These are phyloP conservation scores for Meloidogyne floridensis DNA, from an alignment of 1,140 invertebrate species.

Conservation along the genomic window DNA sequence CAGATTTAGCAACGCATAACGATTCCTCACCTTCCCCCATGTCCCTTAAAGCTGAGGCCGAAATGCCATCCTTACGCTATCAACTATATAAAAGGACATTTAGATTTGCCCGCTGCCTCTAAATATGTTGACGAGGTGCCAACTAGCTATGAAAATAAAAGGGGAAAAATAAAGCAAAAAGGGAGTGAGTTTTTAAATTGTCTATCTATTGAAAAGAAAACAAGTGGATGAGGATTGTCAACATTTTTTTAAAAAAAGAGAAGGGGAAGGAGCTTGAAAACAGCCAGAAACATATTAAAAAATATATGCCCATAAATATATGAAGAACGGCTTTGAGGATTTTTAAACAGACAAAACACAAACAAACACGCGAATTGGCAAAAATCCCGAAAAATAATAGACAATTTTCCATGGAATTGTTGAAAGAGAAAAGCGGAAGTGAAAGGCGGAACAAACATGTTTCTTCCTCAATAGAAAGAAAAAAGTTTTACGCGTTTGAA, in stretches of 20 bases:
- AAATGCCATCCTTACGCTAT: not conserved
- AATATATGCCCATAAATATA: not conserved
- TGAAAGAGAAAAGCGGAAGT: not conserved
- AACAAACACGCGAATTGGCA: not conserved
- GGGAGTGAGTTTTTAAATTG: not conserved
- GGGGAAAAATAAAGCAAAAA: not conserved
- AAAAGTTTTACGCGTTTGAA: not conserved
- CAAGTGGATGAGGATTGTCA: not conserved
- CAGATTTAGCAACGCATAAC: not conserved
- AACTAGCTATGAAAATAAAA: not conserved
- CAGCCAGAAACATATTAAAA: slow-evolving; percentile 7
- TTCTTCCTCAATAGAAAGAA: not conserved
- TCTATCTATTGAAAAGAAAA: slow-evolving; percentile 3
- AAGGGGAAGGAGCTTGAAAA: not conserved
- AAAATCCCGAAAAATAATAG: not conserved
- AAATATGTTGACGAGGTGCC: not conserved
- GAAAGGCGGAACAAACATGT: slow-evolving; percentile 5
- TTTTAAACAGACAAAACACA: not conserved
- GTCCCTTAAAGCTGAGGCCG: not conserved
- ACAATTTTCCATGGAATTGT: slow-evolving; percentile 1
- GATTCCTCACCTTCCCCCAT: not conserved
- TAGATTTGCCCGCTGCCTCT: not conserved
- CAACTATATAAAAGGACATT: not conserved
- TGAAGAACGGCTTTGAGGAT: not conserved
- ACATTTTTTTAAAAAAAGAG: not conserved